These are phyloP conservation scores for Morinoia aosen DNA, from an alignment of 2,888 invertebrate species.

Conservation along the genomic window DNA sequence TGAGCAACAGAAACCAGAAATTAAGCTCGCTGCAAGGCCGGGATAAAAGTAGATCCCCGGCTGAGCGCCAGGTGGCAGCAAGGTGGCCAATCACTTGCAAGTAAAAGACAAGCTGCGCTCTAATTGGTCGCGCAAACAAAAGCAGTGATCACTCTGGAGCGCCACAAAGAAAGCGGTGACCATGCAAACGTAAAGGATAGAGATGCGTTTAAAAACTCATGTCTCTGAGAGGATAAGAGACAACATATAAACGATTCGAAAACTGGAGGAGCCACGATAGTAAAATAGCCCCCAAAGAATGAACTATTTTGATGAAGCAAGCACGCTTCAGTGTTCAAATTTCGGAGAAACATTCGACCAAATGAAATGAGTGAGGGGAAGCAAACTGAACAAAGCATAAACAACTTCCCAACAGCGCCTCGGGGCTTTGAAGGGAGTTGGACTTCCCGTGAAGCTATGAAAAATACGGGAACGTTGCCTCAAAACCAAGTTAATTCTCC, in stretches of 20 bases:
- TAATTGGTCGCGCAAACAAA: neutral
- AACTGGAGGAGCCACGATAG: neutral
- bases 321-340: neutral
- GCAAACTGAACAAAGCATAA: neutral
- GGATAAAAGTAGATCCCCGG: neutral
- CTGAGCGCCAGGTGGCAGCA: conserved; percentile 17
- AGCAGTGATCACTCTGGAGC: neutral
- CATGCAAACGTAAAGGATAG: neutral
- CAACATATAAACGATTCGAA: neutral
- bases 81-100: neutral
- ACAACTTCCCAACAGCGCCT: neutral
- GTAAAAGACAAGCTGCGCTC: neutral
- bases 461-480: neutral
- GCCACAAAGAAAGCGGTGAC: neutral
- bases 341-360: neutral
- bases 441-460: neutral
- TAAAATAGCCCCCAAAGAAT: neutral
- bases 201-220: neutral
- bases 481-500: neutral
- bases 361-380: neutral
- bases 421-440: neutral
- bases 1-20: neutral
- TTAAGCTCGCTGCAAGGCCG: neutral
- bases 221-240: neutral
- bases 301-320: neutral